These are phyloP conservation scores for Trachymyrmex cornetzi DNA, from an alignment of 1,140 invertebrate genomes.

Conservation along the genomic window DNA sequence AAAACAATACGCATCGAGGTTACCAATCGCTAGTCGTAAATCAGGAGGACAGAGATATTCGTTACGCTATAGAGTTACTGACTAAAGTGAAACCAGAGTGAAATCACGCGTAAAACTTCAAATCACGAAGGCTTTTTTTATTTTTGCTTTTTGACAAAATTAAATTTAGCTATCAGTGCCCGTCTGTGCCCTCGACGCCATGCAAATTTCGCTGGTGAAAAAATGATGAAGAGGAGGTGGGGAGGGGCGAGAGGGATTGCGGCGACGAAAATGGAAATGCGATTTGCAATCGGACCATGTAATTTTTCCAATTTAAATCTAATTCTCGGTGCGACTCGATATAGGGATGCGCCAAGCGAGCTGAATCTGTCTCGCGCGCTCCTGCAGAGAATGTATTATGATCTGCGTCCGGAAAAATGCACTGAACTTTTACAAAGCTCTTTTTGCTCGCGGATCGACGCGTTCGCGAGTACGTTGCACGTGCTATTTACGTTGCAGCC, in stretches of 20 bases:
- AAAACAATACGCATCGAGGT: not conserved
- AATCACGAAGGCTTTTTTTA: slow-evolving; percentile 2
- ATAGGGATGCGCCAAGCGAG: slow-evolving; percentile 7
- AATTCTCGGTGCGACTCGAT: slow-evolving; percentile 52
- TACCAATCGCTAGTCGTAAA: not conserved
- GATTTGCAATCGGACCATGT: slow-evolving; percentile 60
- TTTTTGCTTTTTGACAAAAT: slow-evolving; percentile 39
- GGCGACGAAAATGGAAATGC: slow-evolving; percentile 57
- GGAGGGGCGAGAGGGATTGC: not conserved
- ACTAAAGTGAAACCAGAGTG: not conserved
- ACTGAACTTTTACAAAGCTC: slow-evolving; percentile 54
- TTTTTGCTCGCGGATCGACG: slow-evolving; percentile 47
- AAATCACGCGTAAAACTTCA: slow-evolving; percentile 31
- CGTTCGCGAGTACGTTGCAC: slow-evolving; percentile 65
- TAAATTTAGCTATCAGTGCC: slow-evolving; percentile 48
- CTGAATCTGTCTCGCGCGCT: slow-evolving; percentile 22
- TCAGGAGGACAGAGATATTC: not conserved
- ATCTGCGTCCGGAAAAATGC: slow-evolving; percentile 15
- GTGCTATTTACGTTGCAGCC: slow-evolving; percentile 67
- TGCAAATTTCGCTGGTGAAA: slow-evolving; percentile 59
- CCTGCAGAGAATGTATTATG: slow-evolving; percentile 26
- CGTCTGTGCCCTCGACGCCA: slow-evolving; percentile 21
- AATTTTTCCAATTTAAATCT: slow-evolving; percentile 75
- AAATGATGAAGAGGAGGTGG: not conserved
- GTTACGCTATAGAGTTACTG: slow-evolving; percentile 1